These are phyloP conservation scores for Myotis myotis DNA, from an alignment of 2,797 vertebrate species.

Conservation along the genomic window DNA sequence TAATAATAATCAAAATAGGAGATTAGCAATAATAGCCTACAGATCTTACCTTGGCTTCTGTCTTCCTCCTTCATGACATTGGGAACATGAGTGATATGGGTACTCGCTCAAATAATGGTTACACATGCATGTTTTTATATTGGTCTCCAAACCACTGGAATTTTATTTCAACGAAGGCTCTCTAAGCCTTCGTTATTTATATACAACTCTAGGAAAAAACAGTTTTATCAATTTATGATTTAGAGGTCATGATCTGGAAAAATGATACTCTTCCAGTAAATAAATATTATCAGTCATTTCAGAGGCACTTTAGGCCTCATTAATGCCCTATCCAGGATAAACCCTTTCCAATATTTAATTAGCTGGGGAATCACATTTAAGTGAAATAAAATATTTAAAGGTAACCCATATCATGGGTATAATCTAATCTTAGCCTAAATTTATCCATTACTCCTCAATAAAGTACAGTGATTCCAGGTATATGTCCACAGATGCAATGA, in stretches of 20 bases:
- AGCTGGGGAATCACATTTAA: neutral
- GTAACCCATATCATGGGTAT: neutral
- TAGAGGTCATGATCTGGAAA: neutral
- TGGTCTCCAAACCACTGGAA: neutral
- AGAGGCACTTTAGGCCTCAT: neutral
- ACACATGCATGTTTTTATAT: neutral
- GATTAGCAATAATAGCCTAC: neutral
- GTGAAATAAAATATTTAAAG: neutral
- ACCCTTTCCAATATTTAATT: neutral
- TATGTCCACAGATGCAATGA: neutral
- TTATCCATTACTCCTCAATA: neutral
- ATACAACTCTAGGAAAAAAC: neutral
- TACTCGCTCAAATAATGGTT: neutral
- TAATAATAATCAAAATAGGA: neutral
- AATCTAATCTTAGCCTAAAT: neutral
- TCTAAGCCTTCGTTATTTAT: neutral
- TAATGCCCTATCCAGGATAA: neutral
- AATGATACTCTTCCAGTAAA: neutral
- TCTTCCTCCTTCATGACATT: neutral
- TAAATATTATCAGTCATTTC: neutral
- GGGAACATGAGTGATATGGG: neutral
- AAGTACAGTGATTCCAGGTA: neutral
- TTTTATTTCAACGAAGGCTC: slow-evolving; percentile 11
- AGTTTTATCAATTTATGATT: neutral
- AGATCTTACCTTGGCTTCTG: neutral